Conservation (phyloP, 2,113 vertebrate genomes). For the Hippocampus zosterae region DNA sequence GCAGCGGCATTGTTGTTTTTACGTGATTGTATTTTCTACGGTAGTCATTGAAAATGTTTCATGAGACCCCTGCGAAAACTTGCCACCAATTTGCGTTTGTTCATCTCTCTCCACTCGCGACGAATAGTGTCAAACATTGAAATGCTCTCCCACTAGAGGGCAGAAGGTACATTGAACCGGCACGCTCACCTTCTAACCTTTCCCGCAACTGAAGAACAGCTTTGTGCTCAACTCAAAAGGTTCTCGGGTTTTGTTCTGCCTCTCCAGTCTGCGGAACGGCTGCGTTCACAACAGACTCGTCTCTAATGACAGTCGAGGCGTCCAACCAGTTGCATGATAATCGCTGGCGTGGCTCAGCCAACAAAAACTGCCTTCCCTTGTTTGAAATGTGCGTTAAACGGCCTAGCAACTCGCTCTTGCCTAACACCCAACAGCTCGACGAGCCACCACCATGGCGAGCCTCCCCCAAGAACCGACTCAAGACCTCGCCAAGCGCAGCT, state of each 20-base stretch:
- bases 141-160: too few species aligned
- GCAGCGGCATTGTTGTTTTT: background rate
- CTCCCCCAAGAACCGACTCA: conserved; percentile 57
- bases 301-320: conserved; percentile 7
- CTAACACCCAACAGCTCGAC: conserved; percentile 12
- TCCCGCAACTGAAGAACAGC: too few species aligned
- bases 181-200: too few species aligned
- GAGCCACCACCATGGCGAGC: conserved; percentile 60
- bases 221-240: background rate
- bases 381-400: conserved; percentile 36
- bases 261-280: background rate
- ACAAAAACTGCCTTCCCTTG: conserved; percentile 11
- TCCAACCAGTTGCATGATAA: conserved; percentile 38
- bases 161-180: too few species aligned
- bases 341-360: conserved; percentile 31
- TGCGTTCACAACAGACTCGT: background rate
- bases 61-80: too few species aligned
- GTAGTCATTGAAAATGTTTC: background rate
- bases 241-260: conserved; percentile 1
- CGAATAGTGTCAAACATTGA: too few species aligned
- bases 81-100: too few species aligned
- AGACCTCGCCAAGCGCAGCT: conserved; percentile 67
- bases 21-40: background rate
- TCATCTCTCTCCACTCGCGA: too few species aligned
- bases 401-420: conserved; percentile 24